A percentile compares a stretch with the other conserved stretches of the same genome.
These are phyloP conservation scores for Ramazzottius varieornatus DNA, from an alignment of 2,888 invertebrate species.

Conservation along the genomic window DNA sequence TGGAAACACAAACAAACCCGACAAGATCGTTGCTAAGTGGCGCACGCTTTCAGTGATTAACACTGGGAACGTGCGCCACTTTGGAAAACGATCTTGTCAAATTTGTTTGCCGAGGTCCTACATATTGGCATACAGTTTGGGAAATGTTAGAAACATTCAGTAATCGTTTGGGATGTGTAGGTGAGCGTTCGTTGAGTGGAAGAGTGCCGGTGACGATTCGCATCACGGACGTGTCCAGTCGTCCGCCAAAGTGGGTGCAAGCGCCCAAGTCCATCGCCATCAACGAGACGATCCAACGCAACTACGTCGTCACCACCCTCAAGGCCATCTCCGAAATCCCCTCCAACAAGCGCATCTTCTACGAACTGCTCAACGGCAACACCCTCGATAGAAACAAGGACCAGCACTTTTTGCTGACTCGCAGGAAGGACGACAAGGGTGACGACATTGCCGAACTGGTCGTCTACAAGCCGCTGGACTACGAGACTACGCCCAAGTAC, in stretches of 20 bases:
- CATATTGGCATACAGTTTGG: no score
- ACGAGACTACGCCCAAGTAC: slow-evolving; percentile 71
- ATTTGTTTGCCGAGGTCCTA: no score
- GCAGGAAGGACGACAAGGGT: slow-evolving; percentile 32
- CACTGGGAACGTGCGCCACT: no score
- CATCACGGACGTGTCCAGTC: background rate
- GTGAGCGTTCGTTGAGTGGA: background rate
- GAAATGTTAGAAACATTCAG: no score
- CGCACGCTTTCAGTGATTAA: no score
- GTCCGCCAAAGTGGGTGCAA: slow-evolving; percentile 1
- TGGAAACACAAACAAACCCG: no score
- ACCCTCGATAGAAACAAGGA: slow-evolving; percentile 48
- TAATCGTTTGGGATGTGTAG: no score
- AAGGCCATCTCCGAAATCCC: background rate
- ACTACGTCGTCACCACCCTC: background rate
- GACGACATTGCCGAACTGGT: slow-evolving; percentile 45
- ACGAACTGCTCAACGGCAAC: slow-evolving; percentile 50
- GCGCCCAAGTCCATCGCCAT: slow-evolving; percentile 1
- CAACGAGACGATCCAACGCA: background rate
- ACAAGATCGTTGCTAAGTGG: no score
- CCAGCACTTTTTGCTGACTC: slow-evolving; percentile 28
- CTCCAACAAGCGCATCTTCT: slow-evolving; percentile 29
- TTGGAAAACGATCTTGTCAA: no score
- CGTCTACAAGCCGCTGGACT: slow-evolving; percentile 49
- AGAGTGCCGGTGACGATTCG: background rate